Conservation (phyloP, 2,797 vertebrate species). For the Tapirus indicus region DNA sequence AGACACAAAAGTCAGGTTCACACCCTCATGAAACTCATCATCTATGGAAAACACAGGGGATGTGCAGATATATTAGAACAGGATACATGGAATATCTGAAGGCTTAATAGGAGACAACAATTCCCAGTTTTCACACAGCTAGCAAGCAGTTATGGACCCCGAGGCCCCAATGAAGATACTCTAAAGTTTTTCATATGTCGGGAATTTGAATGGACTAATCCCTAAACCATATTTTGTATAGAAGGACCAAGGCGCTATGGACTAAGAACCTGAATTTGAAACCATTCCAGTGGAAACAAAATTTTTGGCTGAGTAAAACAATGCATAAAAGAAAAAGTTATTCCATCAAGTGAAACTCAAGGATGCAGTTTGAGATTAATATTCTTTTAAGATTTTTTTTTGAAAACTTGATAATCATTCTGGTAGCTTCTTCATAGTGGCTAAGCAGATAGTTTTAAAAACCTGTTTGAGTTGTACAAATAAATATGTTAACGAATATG, state of each 20-base stretch:
- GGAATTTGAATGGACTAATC: not conserved
- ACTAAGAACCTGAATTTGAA: constrained; percentile 12
- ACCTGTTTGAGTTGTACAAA: not conserved
- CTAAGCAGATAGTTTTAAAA: not conserved
- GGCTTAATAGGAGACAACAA: not conserved
- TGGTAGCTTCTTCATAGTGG: not conserved
- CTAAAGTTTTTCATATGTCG: not conserved
- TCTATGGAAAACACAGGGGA: not conserved
- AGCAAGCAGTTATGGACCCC: not conserved
- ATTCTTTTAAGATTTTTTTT: not conserved
- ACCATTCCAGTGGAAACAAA: not conserved
- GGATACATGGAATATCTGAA: not conserved
- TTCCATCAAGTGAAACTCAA: not conserved
- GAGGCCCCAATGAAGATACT: not conserved
- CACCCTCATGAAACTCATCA: not conserved
- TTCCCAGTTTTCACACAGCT: not conserved
- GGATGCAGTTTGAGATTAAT: not conserved
- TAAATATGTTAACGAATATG: not conserved
- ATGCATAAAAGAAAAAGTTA: not conserved
- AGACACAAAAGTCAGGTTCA: not conserved
- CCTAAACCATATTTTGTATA: not conserved
- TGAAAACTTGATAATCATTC: not conserved
- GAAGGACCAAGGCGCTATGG: not conserved
- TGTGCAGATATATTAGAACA: not conserved
- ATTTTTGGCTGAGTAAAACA: not conserved